Base-by-base conservation (phyloP, 2,113 vertebrate species). In the Zosterops borbonicus region DNA sequence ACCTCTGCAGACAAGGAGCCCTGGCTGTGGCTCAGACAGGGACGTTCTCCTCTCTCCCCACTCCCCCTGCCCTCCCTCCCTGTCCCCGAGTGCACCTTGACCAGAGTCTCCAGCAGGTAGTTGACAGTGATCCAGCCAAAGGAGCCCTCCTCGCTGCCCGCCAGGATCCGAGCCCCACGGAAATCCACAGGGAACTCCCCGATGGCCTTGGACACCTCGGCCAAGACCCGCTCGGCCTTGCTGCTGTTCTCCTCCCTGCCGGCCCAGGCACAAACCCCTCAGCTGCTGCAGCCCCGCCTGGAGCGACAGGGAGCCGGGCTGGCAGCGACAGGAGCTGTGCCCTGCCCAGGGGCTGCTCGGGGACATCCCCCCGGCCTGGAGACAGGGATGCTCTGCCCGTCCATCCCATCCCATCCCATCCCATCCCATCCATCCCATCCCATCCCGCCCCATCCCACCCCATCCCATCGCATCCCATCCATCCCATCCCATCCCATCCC, bases 41-140 rank as follows among this genome's bases (percentile, higher is more conserved):
- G 22, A 24, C 11, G 4, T 5, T 20, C 5, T 39, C 11, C 9
- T 18, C 5, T 15, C 60, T 52, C 4, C 11, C 8, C 5, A 13
- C 60, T 52, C 4, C 11, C 8, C 35, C 46, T 14, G 9, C 46
- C 62, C 39, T 9, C 27, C 86, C 89, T 7, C 27, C 86, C 89
- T 7, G 24, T 2, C 7, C 69, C 46, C 7, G 0, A 12, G 65
- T 91, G 1, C 50, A 98, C 99, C 98, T 98, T 97, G 68, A 95
- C 42, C 1, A 99, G 50, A 1, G 41, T 91, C 89, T 68, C 68
- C 89, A 91, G 75, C 82, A 91, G 75, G 77, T 92, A 92, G 77
- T 92, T 92, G 83, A 92, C 63, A 6, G 83, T 87, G 83, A 92
- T 82, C 83, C 89, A 91, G 75, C 89, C 75, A 17, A 91, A 85